Conservation (phyloP, 2,797 vertebrate genomes). For the Anguilla marmorata region DNA sequence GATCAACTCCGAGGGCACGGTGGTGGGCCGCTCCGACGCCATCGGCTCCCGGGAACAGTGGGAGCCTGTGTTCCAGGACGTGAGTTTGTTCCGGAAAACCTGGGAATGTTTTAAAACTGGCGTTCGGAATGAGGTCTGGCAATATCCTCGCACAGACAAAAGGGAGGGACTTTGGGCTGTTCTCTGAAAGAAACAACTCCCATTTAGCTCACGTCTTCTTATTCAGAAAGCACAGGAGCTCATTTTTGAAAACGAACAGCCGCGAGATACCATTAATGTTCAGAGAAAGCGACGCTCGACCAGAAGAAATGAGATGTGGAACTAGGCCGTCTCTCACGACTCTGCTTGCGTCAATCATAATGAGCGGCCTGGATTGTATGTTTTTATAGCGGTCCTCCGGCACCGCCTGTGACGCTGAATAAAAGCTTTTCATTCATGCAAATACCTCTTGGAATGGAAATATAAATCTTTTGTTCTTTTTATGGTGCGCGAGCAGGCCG, state of each 20-base stretch:
- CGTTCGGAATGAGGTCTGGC: not conserved
- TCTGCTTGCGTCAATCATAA: not conserved
- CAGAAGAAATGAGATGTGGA: not conserved
- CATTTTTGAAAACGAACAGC: not conserved
- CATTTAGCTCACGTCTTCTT: not conserved
- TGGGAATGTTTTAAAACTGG: not conserved
- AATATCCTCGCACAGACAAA: not conserved
- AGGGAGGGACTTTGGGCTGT: not conserved
- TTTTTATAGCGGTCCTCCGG: not conserved
- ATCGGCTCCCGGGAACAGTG: slow-evolving; percentile 96
- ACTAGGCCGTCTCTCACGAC: not conserved
- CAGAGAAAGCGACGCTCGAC: not conserved
- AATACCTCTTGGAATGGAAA: not conserved
- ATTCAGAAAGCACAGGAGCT: not conserved
- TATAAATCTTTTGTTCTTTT: not conserved
- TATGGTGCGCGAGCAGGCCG: not conserved
- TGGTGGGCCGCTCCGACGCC: slow-evolving; percentile 93
- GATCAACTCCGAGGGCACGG: slow-evolving; percentile 90
- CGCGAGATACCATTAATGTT: not conserved
- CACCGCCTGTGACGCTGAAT: not conserved
- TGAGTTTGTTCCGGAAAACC: slow-evolving; percentile 65
- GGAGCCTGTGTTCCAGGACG: slow-evolving; percentile 93
- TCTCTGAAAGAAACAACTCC: not conserved
- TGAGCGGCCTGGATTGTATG: not conserved
- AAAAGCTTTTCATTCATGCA: not conserved